A percentile compares a stretch with the other conserved stretches of the same genome.
phyloP scores from a whole-genome alignment of 2,797 vertebrate species.

The Notamacropus eugenii region DNA sequence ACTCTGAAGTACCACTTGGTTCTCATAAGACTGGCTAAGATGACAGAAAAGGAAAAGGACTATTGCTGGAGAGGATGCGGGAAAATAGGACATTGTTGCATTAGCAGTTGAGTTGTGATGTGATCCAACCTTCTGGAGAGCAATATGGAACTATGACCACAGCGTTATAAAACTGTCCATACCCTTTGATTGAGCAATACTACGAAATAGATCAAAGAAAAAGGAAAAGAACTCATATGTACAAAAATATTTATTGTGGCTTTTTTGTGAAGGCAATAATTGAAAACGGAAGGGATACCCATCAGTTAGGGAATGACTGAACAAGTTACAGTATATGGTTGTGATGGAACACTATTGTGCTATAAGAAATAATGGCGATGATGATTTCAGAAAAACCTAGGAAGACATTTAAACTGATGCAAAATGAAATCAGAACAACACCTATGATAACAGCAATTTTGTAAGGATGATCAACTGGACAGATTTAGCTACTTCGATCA shows the following conservation, averaged over 20 bases:
- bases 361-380: background rate
- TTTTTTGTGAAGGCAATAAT: background rate
- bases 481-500: background rate
- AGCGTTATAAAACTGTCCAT: background rate
- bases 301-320: background rate
- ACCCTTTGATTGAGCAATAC: background rate
- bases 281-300: background rate
- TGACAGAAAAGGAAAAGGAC: background rate
- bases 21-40: background rate
- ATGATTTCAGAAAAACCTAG: background rate
- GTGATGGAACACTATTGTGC: background rate
- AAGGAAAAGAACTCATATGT: background rate
- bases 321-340: background rate
- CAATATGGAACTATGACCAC: background rate
- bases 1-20: background rate
- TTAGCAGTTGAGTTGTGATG: background rate
- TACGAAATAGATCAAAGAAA: background rate
- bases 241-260: background rate
- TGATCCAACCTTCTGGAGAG: background rate
- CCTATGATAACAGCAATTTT: background rate
- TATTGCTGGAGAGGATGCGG: background rate
- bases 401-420: background rate
- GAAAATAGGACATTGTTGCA: background rate
- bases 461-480: background rate
- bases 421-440: background rate